Base-by-base conservation (phyloP, 1,140 invertebrate species). In the Antheraea mylitta region DNA sequence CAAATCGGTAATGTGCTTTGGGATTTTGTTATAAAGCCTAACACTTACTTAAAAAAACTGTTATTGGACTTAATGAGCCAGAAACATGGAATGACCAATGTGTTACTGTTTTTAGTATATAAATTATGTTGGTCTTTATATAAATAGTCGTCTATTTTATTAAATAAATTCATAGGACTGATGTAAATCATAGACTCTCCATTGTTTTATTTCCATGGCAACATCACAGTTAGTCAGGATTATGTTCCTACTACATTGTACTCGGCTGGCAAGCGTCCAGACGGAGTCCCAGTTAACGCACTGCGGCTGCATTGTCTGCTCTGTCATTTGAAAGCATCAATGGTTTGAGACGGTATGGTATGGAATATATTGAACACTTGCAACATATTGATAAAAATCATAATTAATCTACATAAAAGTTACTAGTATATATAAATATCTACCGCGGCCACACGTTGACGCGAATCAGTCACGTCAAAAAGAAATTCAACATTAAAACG, bases 241-340 rank as follows among this genome's bases (percentile, higher is more conserved):
- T 53, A 53, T 53, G 45, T 16, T 16, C 10, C 45, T 9, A 53
- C 45, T 53, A 53, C 45, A 53, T 13, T 53, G 45, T 53, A 53
- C 45, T 53, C 45, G 45, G 45, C 45, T 53, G 45, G 45, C 45
- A 53, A 53, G 13, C 45, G 45, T 53, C 45, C 45, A 53, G 45
- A 13, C 45, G 10, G 45, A 16, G 45, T 53, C 11, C 45, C 16
- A 42, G 38, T 42, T 53, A 53, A 53, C 16, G 45, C 45, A 53
- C 45, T 16, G 16, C 45, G 45, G 11, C 16, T 53, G 45, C 45
- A 53, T 53, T 53, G 45, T 53, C 45, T 53, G 45, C 16, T 53
- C 45, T 53, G 45, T 53, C 16, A 53, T 53, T 53, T 53, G 45
- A 53, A 53, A 53, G 5, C 11, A 13, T 53, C 45, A 0, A 13